Conservation (phyloP, 1,140 invertebrate genomes). For the Tetramorium simillimum region DNA sequence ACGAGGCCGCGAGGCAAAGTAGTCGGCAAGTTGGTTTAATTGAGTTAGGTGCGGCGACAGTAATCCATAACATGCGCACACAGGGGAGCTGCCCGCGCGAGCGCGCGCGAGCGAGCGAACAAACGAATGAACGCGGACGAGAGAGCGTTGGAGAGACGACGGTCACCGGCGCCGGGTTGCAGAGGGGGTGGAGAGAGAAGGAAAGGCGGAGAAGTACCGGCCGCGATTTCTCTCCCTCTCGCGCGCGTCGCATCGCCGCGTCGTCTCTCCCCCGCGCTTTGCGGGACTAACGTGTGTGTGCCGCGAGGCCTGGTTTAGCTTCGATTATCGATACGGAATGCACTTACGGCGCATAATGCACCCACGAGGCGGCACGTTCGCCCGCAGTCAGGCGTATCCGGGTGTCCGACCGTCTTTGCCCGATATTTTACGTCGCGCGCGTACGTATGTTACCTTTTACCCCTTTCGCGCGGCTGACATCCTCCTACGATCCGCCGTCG, state of each 20-base stretch:
- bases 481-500: background rate
- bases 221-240: slow-evolving; percentile 14
- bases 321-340: slow-evolving; percentile 71
- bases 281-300: background rate
- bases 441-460: background rate
- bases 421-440: background rate
- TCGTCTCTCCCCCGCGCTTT: background rate
- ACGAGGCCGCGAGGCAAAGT: slow-evolving; percentile 30
- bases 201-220: slow-evolving; percentile 2
- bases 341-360: slow-evolving; percentile 58
- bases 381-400: slow-evolving; percentile 41
- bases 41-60: slow-evolving; percentile 53
- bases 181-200: background rate
- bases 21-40: slow-evolving; percentile 57
- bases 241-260: background rate
- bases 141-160: background rate
- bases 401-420: background rate
- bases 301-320: slow-evolving; percentile 52
- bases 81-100: background rate
- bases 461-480: background rate
- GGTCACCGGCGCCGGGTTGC: background rate
- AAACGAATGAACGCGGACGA: background rate
- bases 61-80: slow-evolving; percentile 47
- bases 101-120: background rate
- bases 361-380: background rate